Evolutionary conservation across 2,113 vertebrate species (phyloP), one percentile per base, ranked within the genome.

Genomic region (Poecilia latipinna): DNA sequence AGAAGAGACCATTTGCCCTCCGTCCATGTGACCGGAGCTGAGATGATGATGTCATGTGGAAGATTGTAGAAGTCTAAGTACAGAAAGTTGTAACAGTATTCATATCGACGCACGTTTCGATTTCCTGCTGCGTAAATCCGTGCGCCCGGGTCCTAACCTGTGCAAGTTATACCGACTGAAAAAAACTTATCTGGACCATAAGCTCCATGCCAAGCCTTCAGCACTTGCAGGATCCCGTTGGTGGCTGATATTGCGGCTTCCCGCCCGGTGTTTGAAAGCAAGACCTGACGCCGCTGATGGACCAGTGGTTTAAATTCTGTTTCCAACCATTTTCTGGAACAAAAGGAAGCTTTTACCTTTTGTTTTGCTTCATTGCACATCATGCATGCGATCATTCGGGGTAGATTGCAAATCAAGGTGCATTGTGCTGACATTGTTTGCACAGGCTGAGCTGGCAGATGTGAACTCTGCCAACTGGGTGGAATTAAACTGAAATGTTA

Each of bases 21-120:
- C 33, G 85, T 89, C 84, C 97, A 97, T 28, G 82, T 94, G 39
- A 96, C 96, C 12, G 97, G 98, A 86, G 98, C 91, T 35, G 96
- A 98, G 76, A 96, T 94, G 42, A 96, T 88, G 29, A 96, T 85
- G n/a, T 90, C 96, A n/a, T 91, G 84, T 28, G 96, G 96, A 88
- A 97, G 15, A 1, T 80, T 85, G 85, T 94, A 96, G 7, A 95
- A 86, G 0, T 96, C 98, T 99, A 70, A 31, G 8, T 57, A n/a
- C 51, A 12, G 35, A 3, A 6, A 26, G 12, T 62, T 19, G 64
- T 12, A 28, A 29, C 63, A 19, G 2, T 1, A n/a, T 17, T 32
- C 13, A 26, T 19, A 32, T 63, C 19, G 3, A 24, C 26, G 29
- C 51, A 39, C 54, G 0, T 35, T 70, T 29, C 42, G 17, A 44